Conservation (phyloP, 2,113 vertebrate genomes). For the Alouatta palliata region DNA sequence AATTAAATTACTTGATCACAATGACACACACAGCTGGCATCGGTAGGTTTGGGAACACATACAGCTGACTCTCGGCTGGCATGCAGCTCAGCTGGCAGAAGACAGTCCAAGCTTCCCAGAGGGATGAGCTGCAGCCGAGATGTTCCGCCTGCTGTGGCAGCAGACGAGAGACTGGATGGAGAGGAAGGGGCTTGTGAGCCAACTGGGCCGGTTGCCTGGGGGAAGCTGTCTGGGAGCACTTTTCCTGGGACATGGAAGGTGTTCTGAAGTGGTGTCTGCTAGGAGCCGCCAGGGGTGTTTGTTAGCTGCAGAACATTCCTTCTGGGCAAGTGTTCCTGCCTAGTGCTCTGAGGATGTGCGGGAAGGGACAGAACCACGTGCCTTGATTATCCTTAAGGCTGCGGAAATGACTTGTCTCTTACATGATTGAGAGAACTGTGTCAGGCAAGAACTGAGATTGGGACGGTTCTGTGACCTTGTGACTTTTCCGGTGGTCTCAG, state of each 20-base stretch:
- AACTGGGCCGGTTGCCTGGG: rapidly evolving
- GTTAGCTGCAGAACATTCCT: background rate
- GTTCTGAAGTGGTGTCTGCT: rapidly evolving
- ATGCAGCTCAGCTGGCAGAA: background rate
- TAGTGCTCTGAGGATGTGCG: background rate
- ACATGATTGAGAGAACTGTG: background rate
- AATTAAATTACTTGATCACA: conserved; percentile 43
- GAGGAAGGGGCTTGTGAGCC: background rate
- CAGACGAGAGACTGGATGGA: background rate
- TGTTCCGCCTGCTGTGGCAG: background rate
- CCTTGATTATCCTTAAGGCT: background rate
- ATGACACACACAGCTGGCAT: background rate
- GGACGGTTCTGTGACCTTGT: no score
- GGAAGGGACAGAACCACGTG: background rate
- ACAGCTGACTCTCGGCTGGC: background rate
- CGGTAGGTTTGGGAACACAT: background rate
- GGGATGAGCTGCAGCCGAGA: background rate
- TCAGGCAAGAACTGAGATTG: background rate
- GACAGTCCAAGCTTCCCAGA: background rate
- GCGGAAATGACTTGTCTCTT: background rate
- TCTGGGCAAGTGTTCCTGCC: background rate
- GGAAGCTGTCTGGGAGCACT: background rate
- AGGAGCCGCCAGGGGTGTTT: background rate
- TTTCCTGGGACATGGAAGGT: background rate
- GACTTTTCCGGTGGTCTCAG: background rate